These are phyloP conservation scores for Typhlomys cinereus DNA, from an alignment of 2,113 vertebrate species.

Conservation along the genomic window DNA sequence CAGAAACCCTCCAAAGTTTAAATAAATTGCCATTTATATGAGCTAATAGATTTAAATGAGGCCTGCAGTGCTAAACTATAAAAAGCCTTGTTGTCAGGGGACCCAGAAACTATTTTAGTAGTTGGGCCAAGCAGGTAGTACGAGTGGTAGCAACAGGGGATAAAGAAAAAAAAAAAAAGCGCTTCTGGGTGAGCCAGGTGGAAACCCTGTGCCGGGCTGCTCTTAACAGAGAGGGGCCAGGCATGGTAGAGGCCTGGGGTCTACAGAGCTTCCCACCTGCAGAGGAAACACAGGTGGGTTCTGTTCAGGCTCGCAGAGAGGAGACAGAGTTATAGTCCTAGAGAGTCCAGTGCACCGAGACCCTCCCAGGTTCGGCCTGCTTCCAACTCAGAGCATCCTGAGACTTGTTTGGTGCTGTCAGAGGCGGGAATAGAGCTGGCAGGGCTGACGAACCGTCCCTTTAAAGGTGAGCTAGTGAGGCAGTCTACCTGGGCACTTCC, in stretches of 20 bases:
- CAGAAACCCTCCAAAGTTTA: constrained; percentile 86
- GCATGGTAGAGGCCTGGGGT: neutral
- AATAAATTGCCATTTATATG: constrained; percentile 84
- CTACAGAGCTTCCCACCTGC: neutral
- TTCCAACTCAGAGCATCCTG: rapidly evolving
- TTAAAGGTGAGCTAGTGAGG: neutral
- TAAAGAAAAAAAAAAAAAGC: neutral
- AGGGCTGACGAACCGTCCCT: neutral
- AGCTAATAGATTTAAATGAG: constrained; percentile 86
- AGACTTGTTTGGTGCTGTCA: neutral
- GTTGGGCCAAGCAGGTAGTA: constrained; percentile 78
- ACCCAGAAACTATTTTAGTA: constrained; percentile 79
- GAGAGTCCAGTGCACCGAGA: neutral
- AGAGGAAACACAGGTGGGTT: neutral
- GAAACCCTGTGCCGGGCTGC: neutral
- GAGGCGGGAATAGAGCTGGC: neutral
- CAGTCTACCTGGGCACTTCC: neutral
- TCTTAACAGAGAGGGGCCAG: neutral
- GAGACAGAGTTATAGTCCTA: rapidly evolving
- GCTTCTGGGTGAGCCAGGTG: constrained; percentile 25
- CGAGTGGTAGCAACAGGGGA: constrained; percentile 35
- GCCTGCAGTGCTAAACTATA: constrained; percentile 76
- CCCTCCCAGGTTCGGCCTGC: neutral
- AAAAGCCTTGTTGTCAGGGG: constrained; percentile 71
- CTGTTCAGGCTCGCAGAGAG: neutral